Conservation (phyloP, 1,140 invertebrate genomes). For the Brachionus asplanchnoidis region DNA sequence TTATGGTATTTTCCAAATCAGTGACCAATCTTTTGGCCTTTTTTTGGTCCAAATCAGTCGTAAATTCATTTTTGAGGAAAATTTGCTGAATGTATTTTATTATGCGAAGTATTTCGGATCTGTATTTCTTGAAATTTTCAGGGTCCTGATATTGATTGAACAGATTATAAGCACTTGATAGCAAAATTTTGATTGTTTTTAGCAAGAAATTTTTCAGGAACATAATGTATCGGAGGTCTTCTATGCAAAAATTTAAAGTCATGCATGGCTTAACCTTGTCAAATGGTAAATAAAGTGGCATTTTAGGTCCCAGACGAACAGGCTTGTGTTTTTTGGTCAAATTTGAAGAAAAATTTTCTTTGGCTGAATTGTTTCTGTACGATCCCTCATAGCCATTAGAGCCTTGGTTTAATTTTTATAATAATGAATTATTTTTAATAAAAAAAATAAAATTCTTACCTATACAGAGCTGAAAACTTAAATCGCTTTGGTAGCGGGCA, state of each 20-base stretch:
- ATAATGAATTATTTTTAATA: not conserved
- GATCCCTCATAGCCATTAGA: constrained; percentile 1
- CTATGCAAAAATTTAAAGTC: constrained; percentile 24
- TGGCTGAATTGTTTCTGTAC: not conserved
- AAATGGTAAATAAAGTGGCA: constrained; percentile 16
- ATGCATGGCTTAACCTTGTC: constrained; percentile 31
- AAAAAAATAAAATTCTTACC: not conserved
- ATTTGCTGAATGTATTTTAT: constrained; percentile 5
- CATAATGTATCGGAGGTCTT: constrained; percentile 22
- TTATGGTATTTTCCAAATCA: constrained; percentile 9
- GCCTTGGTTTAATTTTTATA: not conserved
- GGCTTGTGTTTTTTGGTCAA: not conserved
- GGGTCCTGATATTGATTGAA: not conserved
- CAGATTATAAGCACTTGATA: not conserved
- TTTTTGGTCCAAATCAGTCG: constrained; percentile 2
- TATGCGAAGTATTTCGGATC: not conserved
- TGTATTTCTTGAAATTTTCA: constrained; percentile 10
- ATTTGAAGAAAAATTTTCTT: not conserved
- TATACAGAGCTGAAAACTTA: constrained; percentile 37
- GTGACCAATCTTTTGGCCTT: not conserved
- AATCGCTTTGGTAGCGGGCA: not conserved
- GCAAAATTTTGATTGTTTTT: not conserved
- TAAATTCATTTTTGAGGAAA: not conserved
- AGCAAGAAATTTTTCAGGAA: constrained; percentile 13
- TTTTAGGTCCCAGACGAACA: not conserved